Percentiles rank a stretch among this genome's conserved stretches.
Conservation (phyloP, 2,113 vertebrate species). For the Vimba vimba region DNA sequence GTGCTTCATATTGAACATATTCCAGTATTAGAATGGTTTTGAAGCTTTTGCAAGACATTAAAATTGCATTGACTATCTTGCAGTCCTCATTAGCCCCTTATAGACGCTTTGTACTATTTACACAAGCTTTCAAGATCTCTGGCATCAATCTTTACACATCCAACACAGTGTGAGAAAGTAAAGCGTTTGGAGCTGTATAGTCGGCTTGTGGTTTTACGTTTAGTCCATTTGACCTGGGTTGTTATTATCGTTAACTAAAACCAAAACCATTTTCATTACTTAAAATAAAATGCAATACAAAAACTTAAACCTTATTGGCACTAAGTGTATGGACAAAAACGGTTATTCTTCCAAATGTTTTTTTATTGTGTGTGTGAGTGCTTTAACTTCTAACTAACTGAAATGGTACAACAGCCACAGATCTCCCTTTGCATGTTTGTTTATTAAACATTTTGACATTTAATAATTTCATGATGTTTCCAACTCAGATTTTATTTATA, state of each 20-base stretch:
- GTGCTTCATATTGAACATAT: slow-evolving; percentile 36
- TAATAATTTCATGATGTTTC: not conserved
- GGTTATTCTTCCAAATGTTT: not conserved
- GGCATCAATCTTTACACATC: slow-evolving; percentile 20
- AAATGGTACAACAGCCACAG: not conserved
- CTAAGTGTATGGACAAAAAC: not conserved
- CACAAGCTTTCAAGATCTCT: slow-evolving; percentile 53
- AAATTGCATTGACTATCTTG: slow-evolving; percentile 26
- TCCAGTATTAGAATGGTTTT: slow-evolving; percentile 27
- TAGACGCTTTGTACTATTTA: slow-evolving; percentile 68
- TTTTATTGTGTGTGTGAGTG: not conserved
- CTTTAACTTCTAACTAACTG: not conserved
- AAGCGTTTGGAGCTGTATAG: not conserved
- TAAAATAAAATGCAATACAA: too few relatives aligned
- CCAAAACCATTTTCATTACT: not conserved
- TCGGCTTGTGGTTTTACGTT: too few relatives aligned
- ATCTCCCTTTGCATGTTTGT: not conserved
- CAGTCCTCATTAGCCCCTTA: slow-evolving; percentile 45
- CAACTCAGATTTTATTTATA: too few relatives aligned
- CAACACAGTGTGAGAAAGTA: slow-evolving; percentile 7
- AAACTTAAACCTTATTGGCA: too few relatives aligned
- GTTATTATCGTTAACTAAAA: not conserved
- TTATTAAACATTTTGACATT: not conserved
- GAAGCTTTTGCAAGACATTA: slow-evolving; percentile 37
- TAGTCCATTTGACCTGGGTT: not conserved